Evolutionary conservation across 1,140 invertebrate genomes (phyloP).

Genomic region (Daktulosphaira vitifoliae): DNA sequence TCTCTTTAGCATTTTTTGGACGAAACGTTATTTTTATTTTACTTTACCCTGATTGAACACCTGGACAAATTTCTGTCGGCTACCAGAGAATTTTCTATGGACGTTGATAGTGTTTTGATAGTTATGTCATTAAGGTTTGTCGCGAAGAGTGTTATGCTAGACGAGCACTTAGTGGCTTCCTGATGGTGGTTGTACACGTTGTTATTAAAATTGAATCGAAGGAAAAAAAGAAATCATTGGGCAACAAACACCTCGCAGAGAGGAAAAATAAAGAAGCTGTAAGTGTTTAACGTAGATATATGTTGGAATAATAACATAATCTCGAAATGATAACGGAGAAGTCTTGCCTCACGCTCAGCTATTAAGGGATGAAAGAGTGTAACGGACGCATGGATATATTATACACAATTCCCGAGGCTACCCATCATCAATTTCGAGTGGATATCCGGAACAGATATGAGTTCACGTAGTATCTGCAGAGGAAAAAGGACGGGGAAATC

Average conservation of each 20-base stretch:
- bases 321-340: no score
- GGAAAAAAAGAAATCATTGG: no score
- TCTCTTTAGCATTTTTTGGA: conserved; percentile 26
- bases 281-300: no score
- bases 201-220: conserved; percentile 22
- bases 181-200: not conserved
- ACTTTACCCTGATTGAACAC: not conserved
- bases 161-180: no score
- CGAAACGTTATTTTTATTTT: conserved; percentile 2
- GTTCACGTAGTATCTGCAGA: conserved; percentile 9
- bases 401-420: conserved; percentile 3
- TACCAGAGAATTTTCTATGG: not conserved
- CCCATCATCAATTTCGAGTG: conserved; percentile 30
- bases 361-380: conserved; percentile 29
- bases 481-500: no score
- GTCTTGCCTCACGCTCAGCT: not conserved
- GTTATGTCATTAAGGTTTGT: conserved; percentile 15
- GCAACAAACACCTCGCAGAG: not conserved
- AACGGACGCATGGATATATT: conserved; percentile 7
- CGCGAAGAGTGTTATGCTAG: no score
- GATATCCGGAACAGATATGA: conserved; percentile 31
- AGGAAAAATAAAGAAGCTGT: no score
- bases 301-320: no score
- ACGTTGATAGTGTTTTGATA: conserved; percentile 29
- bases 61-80: conserved; percentile 12